phyloP scores from a whole-genome alignment of 2,888 invertebrate genomes.

The Panzeria rudis region DNA sequence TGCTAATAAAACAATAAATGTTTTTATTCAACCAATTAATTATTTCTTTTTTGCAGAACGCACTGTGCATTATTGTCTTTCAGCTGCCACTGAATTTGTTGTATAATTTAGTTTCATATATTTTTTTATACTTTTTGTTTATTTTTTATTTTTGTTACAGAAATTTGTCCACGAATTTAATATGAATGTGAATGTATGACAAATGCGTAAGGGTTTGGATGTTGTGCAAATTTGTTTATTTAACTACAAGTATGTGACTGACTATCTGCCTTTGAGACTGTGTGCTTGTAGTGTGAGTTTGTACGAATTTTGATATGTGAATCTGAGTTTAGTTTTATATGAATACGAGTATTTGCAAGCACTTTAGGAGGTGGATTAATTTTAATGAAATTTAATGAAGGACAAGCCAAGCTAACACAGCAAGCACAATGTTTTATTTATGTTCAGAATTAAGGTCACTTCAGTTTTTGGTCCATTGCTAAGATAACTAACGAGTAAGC shows the following conservation, averaged over 20 bases:
- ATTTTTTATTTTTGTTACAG: slow-evolving; percentile 44
- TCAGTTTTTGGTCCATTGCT: slow-evolving; percentile 49
- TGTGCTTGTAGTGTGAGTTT: neutral
- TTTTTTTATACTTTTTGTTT: neutral
- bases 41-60: neutral
- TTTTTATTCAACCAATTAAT: neutral
- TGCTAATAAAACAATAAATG: neutral
- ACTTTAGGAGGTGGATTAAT: slow-evolving; percentile 73
- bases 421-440: slow-evolving; percentile 74
- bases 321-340: slow-evolving; percentile 24
- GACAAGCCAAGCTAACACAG: slow-evolving; percentile 65
- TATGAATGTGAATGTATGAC: slow-evolving; percentile 40
- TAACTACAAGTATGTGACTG: neutral
- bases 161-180: slow-evolving; percentile 60
- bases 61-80: slow-evolving; percentile 17
- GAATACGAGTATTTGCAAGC: slow-evolving; percentile 55
- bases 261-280: slow-evolving; percentile 24
- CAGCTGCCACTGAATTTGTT: slow-evolving; percentile 10
- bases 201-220: slow-evolving; percentile 40
- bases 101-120: slow-evolving; percentile 17
- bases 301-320: neutral
- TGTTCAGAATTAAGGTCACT: slow-evolving; percentile 73
- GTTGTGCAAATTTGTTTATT: slow-evolving; percentile 50
- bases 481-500: slow-evolving; percentile 41
- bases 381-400: slow-evolving; percentile 76